These are phyloP conservation scores for Muraenolepis orangiensis DNA, from an alignment of 2,797 vertebrate species.

Conservation along the genomic window DNA sequence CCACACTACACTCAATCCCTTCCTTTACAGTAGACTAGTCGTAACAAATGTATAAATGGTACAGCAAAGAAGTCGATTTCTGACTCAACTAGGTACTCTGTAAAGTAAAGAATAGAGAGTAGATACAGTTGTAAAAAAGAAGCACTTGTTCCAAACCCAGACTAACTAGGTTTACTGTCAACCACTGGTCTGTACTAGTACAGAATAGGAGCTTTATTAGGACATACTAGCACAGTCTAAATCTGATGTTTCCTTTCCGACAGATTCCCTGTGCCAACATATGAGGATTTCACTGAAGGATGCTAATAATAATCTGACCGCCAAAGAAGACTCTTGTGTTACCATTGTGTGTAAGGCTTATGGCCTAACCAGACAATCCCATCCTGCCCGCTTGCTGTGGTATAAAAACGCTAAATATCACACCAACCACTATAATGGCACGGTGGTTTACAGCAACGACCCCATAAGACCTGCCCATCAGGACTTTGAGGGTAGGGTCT, in stretches of 20 bases:
- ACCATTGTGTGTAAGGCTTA: slow-evolving; percentile 37
- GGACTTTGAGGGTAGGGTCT: slow-evolving; percentile 41
- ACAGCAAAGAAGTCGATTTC: too few species aligned
- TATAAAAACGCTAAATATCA: slow-evolving; percentile 36
- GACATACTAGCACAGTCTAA: background rate
- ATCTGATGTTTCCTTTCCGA: slow-evolving; percentile 9
- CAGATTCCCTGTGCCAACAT: rapidly evolving
- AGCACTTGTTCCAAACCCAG: too few species aligned
- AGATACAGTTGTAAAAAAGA: too few species aligned
- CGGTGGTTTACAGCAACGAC: slow-evolving; percentile 45
- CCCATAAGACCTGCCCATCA: rapidly evolving
- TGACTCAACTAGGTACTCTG: too few species aligned
- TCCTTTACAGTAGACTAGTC: too few species aligned
- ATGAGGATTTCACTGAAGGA: rapidly evolving
- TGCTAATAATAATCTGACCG: rapidly evolving
- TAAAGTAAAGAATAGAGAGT: too few species aligned
- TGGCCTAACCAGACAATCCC: rapidly evolving
- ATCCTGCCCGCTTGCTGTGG: slow-evolving; percentile 36
- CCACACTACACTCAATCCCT: too few species aligned
- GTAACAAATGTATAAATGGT: too few species aligned
- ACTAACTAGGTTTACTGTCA: too few species aligned
- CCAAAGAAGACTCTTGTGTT: slow-evolving; percentile 56
- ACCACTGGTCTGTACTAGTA: too few species aligned
- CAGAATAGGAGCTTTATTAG: too few species aligned
- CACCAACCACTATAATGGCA: rapidly evolving